Evolutionary conservation across 1,140 invertebrate genomes (phyloP), one percentile per base, ranked within the genome.

Genomic region (Drosophila eugracilis): DNA sequence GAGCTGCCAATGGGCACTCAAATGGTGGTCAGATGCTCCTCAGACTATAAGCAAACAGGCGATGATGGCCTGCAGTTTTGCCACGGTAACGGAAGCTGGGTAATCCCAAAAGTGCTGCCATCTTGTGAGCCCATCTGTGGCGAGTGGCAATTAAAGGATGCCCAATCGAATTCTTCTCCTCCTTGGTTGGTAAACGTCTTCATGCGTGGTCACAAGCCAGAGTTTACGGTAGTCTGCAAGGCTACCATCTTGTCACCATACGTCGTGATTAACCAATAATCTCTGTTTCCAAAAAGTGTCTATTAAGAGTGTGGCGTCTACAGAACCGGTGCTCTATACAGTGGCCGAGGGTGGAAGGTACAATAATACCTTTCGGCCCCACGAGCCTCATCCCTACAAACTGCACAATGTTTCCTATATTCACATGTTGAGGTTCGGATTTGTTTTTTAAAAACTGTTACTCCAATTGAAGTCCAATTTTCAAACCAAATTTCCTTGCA

Each of bases 211-310:
- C 9, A 1, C 12, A 12, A 52, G 2, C 34, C 28, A 1, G 0
- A 12, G 5, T 77, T 65, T 39, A 9, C 10, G 0, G 48, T 92
- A 37, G 91, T 90, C 22, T 93, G 93, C 52, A 89, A 81, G 0
- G 92, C 93, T 1, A 91, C 92, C 5, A 75, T 78, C 10, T 4
- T 80, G 2, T 72, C 63, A 0, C 36, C 66, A 0, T 65, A 58
- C 24, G 10, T 77, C 10, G 47, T 83, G 4, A 5, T 83, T 1
- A 42, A 42, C 78, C 4, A 30, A 54, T 1, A 4, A 1, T 1
- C 2, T 26, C 1, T 57, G 39, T 21, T 50, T 73, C 19, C 4
- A 10, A 0, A n/a, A 49, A 0, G 30, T 4, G 0, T 4, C 26
- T 6, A 44, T 48, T 7, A 24, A 3, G 0, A 32, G 17, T 14